A percentile compares a stretch with the other conserved stretches of the same genome.
These are phyloP conservation scores for Drosophila funebris DNA, from an alignment of 1,140 invertebrate species.

Conservation along the genomic window DNA sequence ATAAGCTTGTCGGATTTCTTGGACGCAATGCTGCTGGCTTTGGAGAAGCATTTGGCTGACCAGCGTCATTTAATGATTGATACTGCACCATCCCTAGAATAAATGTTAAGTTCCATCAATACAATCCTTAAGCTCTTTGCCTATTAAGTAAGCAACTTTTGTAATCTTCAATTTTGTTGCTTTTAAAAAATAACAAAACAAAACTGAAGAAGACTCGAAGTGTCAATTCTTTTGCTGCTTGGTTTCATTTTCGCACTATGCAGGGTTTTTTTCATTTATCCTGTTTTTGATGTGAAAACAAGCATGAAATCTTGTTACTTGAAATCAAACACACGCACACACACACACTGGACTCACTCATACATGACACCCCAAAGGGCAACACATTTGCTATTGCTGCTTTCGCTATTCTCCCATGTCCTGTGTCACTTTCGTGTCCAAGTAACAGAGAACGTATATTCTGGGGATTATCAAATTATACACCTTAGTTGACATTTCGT, in stretches of 20 bases:
- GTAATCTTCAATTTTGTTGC: constrained; percentile 50
- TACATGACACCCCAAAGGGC: neutral
- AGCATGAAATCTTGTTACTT: constrained; percentile 71
- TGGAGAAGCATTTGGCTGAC: constrained; percentile 72
- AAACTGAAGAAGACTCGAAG: constrained; percentile 1
- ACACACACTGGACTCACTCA: constrained; percentile 1
- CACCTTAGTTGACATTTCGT: constrained; percentile 12
- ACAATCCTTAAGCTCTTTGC: neutral
- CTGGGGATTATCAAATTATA: constrained; percentile 12
- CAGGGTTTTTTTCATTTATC: constrained; percentile 46
- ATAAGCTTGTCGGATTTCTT: constrained; percentile 73
- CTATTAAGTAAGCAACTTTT: constrained; percentile 22
- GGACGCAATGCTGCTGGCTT: constrained; percentile 70
- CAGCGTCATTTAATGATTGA: constrained; percentile 50
- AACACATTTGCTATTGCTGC: neutral
- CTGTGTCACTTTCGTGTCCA: neutral
- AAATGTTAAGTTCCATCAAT: neutral
- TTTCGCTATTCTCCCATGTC: neutral
- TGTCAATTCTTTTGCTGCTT: constrained; percentile 28
- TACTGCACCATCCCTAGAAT: neutral
- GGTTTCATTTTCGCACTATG: constrained; percentile 40
- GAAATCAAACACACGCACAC: constrained; percentile 24
- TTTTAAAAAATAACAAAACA: constrained; percentile 35
- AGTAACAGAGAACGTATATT: neutral
- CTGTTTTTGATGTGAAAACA: constrained; percentile 69